A percentile compares a stretch with the other conserved stretches of the same genome.
These are phyloP conservation scores for Channallabes apus DNA, from an alignment of 2,797 vertebrate genomes.

Conservation along the genomic window DNA sequence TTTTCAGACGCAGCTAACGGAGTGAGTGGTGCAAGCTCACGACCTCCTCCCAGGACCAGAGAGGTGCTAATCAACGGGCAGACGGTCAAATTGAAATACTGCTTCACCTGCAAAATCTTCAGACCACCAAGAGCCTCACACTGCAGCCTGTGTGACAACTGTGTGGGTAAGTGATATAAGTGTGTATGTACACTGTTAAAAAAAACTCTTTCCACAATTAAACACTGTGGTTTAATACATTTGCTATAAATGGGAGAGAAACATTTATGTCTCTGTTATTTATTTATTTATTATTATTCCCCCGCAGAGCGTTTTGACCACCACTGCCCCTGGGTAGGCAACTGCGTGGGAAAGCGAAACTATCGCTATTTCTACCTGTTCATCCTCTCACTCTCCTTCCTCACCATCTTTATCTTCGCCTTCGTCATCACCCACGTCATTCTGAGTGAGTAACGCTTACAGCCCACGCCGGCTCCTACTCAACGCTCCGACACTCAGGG, in stretches of 20 bases:
- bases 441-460: slow-evolving; percentile 83
- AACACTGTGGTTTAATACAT: not conserved
- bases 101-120: slow-evolving; percentile 89
- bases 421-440: slow-evolving; percentile 89
- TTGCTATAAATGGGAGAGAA: not conserved
- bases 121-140: slow-evolving; percentile 84
- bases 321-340: slow-evolving; percentile 92
- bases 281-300: not conserved
- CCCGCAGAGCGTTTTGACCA: slow-evolving; percentile 88
- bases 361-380: slow-evolving; percentile 96
- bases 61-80: slow-evolving; percentile 90
- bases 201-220: not conserved
- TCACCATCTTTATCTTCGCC: slow-evolving; percentile 92
- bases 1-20: slow-evolving; percentile 83
- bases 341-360: slow-evolving; percentile 92
- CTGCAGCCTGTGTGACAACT: slow-evolving; percentile 83
- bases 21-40: slow-evolving; percentile 80
- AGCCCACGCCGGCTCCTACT: slow-evolving; percentile 32
- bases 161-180: slow-evolving; percentile 75
- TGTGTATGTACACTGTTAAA: not conserved
- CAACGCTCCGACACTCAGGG: not conserved
- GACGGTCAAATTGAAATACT: slow-evolving; percentile 88
- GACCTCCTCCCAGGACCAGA: slow-evolving; percentile 85
- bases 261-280: not conserved
- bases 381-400: slow-evolving; percentile 92